Base-by-base conservation (phyloP, 2,888 invertebrate species). In the Chrysopilus asiliformis region DNA sequence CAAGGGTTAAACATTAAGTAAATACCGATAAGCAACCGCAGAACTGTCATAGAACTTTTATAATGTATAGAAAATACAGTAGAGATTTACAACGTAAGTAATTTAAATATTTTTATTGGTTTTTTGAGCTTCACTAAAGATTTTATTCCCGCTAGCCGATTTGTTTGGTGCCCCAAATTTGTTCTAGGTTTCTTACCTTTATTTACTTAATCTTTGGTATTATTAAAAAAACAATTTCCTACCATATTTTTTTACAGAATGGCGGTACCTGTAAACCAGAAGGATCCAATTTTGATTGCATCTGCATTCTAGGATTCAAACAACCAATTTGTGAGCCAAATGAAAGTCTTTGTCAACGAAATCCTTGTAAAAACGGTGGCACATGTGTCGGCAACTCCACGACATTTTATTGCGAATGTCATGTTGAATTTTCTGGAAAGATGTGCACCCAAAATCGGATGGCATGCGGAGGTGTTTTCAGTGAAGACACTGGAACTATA, bases 361-460 rank as follows among this genome's bases (percentile, higher is more conserved):
- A 75, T 56, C 90, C 89, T 0, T 94, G 93, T 54, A 67, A 64
- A 44, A 87, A 93, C 57, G 79, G 79, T 2, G 93, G 86, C 2
- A 74, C 72, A 3, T 94, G 93, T 55, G 46, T 28, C 13, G 43
- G 41, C 1, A 45, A 49, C 0, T 22, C 45, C 4, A 42, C 41
- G 1, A 62, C 64, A 29, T 71, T 57, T 44, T 59, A 62, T 25
- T 89, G 87, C 52, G 64, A 66, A 32, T 91, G 91, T 53, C 56
- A 73, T 0, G 53, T 67, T 2, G 68, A 69, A 17, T 83, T 68
- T 55, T 68, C 72, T 0, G 89, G 89, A 12, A 53, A 55, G 25
- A 60, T 64, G 27, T 89, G 89, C 55, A 68, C 78, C 50, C 57
- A 60, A 8, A 58, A 68, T 45, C 65, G 62, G 3, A 60, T 55